Conservation (phyloP, 1,140 invertebrate genomes). For the Euura saliciscinereae region DNA sequence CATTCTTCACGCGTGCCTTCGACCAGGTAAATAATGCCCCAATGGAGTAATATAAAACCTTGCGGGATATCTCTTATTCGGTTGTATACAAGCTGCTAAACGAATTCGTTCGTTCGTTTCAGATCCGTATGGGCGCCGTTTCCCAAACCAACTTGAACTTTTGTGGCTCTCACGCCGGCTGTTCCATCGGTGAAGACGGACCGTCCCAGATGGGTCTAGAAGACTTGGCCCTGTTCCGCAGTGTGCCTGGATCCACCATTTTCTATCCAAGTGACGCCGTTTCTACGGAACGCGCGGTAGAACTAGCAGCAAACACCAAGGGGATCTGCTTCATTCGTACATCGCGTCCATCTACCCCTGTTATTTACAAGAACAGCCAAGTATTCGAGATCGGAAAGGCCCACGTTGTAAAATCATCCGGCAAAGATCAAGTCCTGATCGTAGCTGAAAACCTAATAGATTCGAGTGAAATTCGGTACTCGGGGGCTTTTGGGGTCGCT, state of each 20-base stretch:
- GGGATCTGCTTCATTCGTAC: slow-evolving; percentile 97
- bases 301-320: slow-evolving; percentile 94
- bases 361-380: slow-evolving; percentile 90
- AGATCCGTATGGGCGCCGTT: slow-evolving; percentile 98
- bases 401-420: slow-evolving; percentile 77
- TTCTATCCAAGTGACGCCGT: slow-evolving; percentile 99
- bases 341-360: slow-evolving; percentile 86
- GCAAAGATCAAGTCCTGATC: slow-evolving; percentile 81
- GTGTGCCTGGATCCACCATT: slow-evolving; percentile 89
- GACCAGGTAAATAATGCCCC: slow-evolving; percentile 74
- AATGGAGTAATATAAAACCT: no score
- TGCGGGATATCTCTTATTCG: no score
- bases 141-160: slow-evolving; percentile 98
- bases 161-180: slow-evolving; percentile 92
- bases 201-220: slow-evolving; percentile 99
- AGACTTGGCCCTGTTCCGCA: slow-evolving; percentile 95
- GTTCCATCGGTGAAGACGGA: slow-evolving; percentile 96
- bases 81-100: no score
- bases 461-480: no score
- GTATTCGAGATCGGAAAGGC: slow-evolving; percentile 81
- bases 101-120: slow-evolving; percentile 28
- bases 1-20: slow-evolving; percentile 95
- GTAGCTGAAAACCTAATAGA: no score
- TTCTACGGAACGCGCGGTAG: slow-evolving; percentile 89
- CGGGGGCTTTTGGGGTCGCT: no score